phyloP scores from a whole-genome alignment of 1,140 invertebrate species.

The Portunus trituberculatus region DNA sequence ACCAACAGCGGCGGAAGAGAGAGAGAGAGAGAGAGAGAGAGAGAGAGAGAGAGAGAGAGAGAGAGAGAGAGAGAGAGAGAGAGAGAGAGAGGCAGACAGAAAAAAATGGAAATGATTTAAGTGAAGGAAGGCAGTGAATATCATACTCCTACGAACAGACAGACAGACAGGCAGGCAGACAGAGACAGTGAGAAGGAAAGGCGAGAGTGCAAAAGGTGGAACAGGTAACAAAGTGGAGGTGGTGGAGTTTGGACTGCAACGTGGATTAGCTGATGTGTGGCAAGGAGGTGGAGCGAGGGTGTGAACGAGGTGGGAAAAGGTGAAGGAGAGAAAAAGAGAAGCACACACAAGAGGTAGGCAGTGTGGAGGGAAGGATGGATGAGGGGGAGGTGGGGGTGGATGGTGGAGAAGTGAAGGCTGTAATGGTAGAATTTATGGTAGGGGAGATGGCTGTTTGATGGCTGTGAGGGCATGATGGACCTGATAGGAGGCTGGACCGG shows the following conservation, averaged over 20 bases:
- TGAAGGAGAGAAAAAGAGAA: constrained; percentile 13
- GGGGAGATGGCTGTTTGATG: neutral
- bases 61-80: neutral
- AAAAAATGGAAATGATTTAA: neutral
- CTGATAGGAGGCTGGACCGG: neutral
- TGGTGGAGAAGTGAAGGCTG: neutral
- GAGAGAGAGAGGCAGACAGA: neutral
- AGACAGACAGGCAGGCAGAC: neutral
- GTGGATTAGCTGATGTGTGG: neutral
- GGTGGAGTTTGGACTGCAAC: neutral
- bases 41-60: no score
- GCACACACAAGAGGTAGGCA: neutral
- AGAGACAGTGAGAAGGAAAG: neutral
- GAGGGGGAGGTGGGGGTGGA: neutral
- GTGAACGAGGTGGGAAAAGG: neutral
- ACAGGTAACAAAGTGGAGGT: neutral
- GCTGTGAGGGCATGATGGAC: neutral
- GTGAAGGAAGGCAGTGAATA: neutral
- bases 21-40: constrained; percentile 6
- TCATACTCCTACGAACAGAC: neutral
- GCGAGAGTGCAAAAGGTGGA: neutral
- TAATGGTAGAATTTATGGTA: neutral
- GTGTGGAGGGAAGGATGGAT: no score
- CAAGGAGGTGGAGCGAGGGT: neutral
- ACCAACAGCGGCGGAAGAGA: neutral